Conservation (phyloP, 2,888 invertebrate species). For the Melipona beecheii region DNA sequence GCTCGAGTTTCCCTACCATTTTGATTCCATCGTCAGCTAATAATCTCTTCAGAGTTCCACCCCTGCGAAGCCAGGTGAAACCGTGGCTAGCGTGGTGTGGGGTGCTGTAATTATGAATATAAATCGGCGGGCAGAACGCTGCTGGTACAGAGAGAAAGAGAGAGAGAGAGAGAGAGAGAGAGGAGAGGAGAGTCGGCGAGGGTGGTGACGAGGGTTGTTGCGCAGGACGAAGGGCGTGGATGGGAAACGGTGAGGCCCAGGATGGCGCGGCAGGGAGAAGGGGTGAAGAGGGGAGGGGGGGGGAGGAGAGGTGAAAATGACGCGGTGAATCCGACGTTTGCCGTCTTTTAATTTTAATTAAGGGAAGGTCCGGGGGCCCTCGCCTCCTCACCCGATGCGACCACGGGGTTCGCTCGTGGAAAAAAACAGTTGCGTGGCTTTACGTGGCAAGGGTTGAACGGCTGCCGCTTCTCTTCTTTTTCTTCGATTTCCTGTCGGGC, state of each 20-base stretch:
- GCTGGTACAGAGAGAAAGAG: constrained; percentile 48
- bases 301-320: constrained; percentile 69
- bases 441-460: constrained; percentile 58
- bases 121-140: constrained; percentile 77
- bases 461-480: constrained; percentile 26
- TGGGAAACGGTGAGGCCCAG: constrained; percentile 46
- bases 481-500: constrained; percentile 33
- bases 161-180: neutral
- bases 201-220: constrained; percentile 37
- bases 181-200: constrained; percentile 40
- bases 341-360: constrained; percentile 84
- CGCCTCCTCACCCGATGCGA: constrained; percentile 22
- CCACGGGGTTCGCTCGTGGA: constrained; percentile 34
- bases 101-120: constrained; percentile 81
- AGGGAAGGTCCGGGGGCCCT: constrained; percentile 75
- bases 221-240: constrained; percentile 24
- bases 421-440: constrained; percentile 70
- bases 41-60: constrained; percentile 75
- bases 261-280: constrained; percentile 51
- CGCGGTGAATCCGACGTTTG: constrained; percentile 76
- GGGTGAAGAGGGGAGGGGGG: no score
- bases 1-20: constrained; percentile 64
- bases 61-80: constrained; percentile 72
- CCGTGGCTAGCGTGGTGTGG: constrained; percentile 55
- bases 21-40: constrained; percentile 78